Percentiles rank a stretch among this genome's conserved stretches.
Conservation (phyloP, 2,888 invertebrate species). For the Cetonia aurata region DNA sequence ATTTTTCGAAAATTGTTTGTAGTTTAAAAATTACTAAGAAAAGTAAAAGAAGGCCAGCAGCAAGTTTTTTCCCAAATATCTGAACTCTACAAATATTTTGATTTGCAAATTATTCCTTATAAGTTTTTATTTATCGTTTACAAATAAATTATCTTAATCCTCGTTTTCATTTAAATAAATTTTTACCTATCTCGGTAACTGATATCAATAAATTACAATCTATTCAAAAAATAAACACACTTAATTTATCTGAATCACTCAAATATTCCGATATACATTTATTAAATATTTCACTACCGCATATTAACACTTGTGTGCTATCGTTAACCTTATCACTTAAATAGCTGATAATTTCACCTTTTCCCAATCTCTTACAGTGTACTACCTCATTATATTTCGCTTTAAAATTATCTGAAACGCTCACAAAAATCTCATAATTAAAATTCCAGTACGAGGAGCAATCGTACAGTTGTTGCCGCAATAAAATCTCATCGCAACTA, state of each 20-base stretch:
- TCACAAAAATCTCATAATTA: constrained; percentile 72
- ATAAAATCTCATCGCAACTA: constrained; percentile 70
- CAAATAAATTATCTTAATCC: too few species aligned
- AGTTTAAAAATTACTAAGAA: too few species aligned
- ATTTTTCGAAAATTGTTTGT: too few species aligned
- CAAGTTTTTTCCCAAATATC: too few species aligned
- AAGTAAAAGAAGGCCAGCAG: too few species aligned
- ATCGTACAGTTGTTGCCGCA: constrained; percentile 73
- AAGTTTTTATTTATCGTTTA: too few species aligned
- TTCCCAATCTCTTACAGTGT: constrained; percentile 62
- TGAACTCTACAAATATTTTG: too few species aligned
- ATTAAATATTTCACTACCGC: constrained; percentile 74
- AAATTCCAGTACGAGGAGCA: constrained; percentile 82
- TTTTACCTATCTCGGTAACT: too few species aligned
- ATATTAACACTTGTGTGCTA: constrained; percentile 70
- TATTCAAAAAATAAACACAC: constrained; percentile 45
- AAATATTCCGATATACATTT: constrained; percentile 65
- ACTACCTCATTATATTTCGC: constrained; percentile 71
- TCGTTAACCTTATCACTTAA: constrained; percentile 60
- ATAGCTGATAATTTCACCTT: constrained; percentile 61
- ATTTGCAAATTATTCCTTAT: too few species aligned
- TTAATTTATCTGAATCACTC: constrained; percentile 47
- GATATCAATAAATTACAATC: too few species aligned
- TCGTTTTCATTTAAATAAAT: too few species aligned
- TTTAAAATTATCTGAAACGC: constrained; percentile 47